Conservation (phyloP, 2,797 vertebrate genomes). For the Limosa lapponica region DNA sequence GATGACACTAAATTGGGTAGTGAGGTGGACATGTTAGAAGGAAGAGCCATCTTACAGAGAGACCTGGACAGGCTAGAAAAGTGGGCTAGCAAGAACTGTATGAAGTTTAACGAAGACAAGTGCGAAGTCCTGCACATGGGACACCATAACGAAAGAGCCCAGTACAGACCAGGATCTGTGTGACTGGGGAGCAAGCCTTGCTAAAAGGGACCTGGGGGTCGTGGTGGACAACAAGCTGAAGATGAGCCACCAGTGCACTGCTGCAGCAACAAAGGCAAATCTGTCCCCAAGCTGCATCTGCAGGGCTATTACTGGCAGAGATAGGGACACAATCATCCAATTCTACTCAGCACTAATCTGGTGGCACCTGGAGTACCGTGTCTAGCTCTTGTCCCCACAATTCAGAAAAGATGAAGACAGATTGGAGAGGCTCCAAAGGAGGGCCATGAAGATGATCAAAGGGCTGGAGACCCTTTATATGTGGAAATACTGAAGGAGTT, state of each 20-base stretch:
- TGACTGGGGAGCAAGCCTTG: background rate
- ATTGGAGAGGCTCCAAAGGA: background rate
- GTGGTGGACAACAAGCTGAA: background rate
- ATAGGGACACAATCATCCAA: background rate
- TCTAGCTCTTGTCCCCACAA: background rate
- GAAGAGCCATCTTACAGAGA: background rate
- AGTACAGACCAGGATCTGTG: background rate
- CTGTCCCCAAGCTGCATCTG: background rate
- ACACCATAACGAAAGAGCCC: no score
- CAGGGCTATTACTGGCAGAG: background rate
- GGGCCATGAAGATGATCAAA: background rate
- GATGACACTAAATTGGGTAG: background rate
- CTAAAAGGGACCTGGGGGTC: background rate
- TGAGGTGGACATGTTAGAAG: background rate
- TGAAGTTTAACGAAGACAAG: background rate
- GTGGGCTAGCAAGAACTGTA: background rate
- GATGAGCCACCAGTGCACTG: fast-evolving
- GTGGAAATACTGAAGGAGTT: background rate
- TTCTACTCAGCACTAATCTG: background rate
- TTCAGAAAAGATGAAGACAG: background rate
- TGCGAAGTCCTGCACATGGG: background rate
- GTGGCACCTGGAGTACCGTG: background rate
- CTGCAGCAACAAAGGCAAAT: background rate
- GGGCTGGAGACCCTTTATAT: background rate
- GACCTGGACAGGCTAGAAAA: background rate